phyloP scores from a whole-genome alignment of 2,888 invertebrate genomes.

The Therioaphis trifolii region DNA sequence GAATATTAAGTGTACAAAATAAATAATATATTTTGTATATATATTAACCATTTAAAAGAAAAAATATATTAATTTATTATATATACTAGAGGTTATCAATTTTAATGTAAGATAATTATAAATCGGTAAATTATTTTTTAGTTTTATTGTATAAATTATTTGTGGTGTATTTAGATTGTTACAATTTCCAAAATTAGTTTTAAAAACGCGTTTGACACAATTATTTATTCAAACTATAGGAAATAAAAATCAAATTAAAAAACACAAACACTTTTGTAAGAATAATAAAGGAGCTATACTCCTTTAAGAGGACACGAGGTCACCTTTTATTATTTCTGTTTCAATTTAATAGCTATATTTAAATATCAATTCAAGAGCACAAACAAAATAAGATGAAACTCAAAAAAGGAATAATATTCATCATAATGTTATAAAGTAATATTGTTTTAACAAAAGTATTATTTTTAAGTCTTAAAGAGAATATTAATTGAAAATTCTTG shows the following conservation, averaged over 20 bases:
- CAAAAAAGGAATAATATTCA: slow-evolving; percentile 10
- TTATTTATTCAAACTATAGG: background rate
- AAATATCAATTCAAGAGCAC: background rate
- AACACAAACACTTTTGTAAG: slow-evolving; percentile 2
- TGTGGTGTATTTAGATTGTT: no score
- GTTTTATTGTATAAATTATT: no score
- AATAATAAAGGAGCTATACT: background rate
- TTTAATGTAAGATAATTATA: no score
- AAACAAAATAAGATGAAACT: background rate
- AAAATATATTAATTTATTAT: no score
- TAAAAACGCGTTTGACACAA: background rate
- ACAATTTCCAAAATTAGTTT: background rate
- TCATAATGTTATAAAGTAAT: background rate
- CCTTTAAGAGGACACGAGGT: background rate
- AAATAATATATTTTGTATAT: no score
- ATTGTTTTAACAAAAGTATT: background rate
- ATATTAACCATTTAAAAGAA: no score
- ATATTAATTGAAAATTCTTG: background rate
- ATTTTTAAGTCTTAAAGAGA: background rate
- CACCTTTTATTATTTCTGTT: background rate
- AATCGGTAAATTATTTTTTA: no score
- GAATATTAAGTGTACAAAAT: no score
- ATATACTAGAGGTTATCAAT: no score
- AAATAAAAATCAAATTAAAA: slow-evolving; percentile 28
- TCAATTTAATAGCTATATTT: slow-evolving; percentile 4